Conservation (phyloP, 2,797 vertebrate genomes). For the Synanceia verrucosa region DNA sequence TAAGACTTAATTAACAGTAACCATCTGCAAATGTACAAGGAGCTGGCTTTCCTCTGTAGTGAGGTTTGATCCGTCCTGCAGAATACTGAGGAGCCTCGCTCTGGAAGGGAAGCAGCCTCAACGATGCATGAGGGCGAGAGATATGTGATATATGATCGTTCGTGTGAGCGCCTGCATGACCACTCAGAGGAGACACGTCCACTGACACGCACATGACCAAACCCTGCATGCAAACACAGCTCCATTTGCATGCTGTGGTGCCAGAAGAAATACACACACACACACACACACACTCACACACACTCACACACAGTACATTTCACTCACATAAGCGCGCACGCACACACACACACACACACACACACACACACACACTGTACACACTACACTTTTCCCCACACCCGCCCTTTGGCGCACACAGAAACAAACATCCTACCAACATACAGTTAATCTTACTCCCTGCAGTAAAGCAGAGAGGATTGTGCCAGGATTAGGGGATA, state of each 20-base stretch:
- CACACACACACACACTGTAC: constrained; percentile 15
- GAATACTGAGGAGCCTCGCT: constrained; percentile 57
- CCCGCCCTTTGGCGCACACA: constrained; percentile 37
- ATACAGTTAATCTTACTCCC: constrained; percentile 81
- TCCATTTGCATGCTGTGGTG: constrained; percentile 57
- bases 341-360: neutral
- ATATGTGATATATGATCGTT: constrained; percentile 53
- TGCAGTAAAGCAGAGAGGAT: constrained; percentile 83
- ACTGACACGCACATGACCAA: constrained; percentile 40
- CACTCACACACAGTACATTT: neutral
- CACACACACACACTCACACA: constrained; percentile 8
- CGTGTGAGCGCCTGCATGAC: constrained; percentile 17
- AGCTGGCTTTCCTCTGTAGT: constrained; percentile 43
- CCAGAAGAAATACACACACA: constrained; percentile 42
- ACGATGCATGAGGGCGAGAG: constrained; percentile 37
- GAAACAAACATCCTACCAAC: constrained; percentile 73
- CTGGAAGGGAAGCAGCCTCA: constrained; percentile 24
- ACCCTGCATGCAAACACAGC: constrained; percentile 57
- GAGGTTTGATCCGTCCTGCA: constrained; percentile 40
- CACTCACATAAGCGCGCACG: neutral
- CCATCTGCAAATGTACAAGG: constrained; percentile 72
- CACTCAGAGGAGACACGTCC: constrained; percentile 31
- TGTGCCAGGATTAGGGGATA: constrained; percentile 84
- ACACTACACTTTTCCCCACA: constrained; percentile 24
- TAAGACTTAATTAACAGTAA: constrained; percentile 79